These are phyloP conservation scores for Phoxinus phoxinus DNA, from an alignment of 2,113 vertebrate species.

Conservation along the genomic window DNA sequence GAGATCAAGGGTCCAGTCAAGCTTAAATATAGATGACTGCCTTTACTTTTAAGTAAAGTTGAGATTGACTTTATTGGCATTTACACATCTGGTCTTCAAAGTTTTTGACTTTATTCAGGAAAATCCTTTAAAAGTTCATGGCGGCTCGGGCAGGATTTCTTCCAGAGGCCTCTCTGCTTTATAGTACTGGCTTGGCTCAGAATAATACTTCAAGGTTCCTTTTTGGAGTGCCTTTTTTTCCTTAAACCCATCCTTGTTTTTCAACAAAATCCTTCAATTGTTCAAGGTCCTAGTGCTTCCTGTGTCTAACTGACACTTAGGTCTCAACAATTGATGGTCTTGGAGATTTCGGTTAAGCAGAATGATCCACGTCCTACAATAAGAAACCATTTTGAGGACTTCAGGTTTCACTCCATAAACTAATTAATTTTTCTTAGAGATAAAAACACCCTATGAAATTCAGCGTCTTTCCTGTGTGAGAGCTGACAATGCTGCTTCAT, in stretches of 20 bases:
- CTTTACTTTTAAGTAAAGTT: conserved; percentile 28
- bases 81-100: conserved; percentile 11
- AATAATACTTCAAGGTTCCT: conserved; percentile 21
- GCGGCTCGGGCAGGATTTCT: conserved; percentile 1
- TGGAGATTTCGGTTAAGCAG: background rate
- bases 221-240: conserved; percentile 4
- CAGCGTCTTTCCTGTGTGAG: background rate
- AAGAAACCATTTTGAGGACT: background rate
- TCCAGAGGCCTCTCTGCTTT: conserved; percentile 17
- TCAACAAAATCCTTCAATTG: conserved; percentile 1
- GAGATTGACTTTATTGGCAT: conserved; percentile 1
- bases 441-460: background rate
- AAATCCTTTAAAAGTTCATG: conserved; percentile 39
- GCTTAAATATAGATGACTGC: conserved; percentile 22
- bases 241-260: conserved; percentile 34
- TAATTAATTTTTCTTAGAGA: background rate
- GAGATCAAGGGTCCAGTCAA: background rate
- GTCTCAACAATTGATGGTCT: background rate
- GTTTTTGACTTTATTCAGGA: conserved; percentile 5
- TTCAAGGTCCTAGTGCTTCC: background rate
- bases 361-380: background rate
- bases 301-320: background rate
- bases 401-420: background rate
- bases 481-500: background rate
- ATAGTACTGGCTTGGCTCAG: background rate